Percentiles rank a stretch among this genome's conserved stretches.
These are phyloP conservation scores for Patella depressa DNA, from an alignment of 2,888 invertebrate genomes.

Conservation along the genomic window DNA sequence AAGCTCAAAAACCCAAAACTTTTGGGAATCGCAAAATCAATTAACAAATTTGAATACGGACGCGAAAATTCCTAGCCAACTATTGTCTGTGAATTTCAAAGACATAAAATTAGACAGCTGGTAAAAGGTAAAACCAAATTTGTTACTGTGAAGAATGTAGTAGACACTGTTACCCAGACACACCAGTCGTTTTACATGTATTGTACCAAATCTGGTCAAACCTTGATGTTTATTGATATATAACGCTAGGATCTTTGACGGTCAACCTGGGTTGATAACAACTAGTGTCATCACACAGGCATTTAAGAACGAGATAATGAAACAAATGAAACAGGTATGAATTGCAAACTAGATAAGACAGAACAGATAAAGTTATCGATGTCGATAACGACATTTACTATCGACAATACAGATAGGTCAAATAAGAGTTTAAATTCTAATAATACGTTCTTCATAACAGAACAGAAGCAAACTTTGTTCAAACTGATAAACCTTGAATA, in stretches of 20 bases:
- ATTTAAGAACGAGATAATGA: background rate
- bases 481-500: background rate
- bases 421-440: background rate
- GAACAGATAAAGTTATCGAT: background rate
- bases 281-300: background rate
- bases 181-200: no score
- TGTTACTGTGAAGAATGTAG: no score
- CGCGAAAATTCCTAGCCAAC: no score
- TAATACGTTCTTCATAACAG: no score
- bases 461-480: background rate
- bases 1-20: no score
- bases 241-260: background rate
- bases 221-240: background rate
- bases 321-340: background rate
- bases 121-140: no score
- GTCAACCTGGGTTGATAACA: background rate
- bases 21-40: no score
- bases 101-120: background rate
- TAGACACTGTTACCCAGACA: no score
- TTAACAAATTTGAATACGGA: no score
- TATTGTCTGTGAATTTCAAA: background rate
- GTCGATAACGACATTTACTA: background rate
- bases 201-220: no score
- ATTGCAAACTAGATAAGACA: background rate
- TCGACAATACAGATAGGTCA: background rate